Evolutionary conservation across 2,888 invertebrate genomes (phyloP).

Genomic region (Metallyticus violacea): DNA sequence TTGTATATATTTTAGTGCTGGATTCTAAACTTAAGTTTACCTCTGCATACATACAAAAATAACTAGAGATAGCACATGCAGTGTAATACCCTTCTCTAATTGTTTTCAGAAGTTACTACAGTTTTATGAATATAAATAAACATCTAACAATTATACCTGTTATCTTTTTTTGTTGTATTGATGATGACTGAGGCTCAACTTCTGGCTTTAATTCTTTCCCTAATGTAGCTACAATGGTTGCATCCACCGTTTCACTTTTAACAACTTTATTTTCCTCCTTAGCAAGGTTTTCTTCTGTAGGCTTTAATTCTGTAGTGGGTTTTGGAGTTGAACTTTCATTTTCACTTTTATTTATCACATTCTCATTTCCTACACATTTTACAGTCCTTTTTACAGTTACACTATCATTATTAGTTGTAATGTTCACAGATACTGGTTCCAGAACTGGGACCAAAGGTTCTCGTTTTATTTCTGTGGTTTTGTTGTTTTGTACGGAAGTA

Average conservation of each 20-base stretch:
- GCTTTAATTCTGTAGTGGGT: background rate
- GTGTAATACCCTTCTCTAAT: too few relatives aligned
- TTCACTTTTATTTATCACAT: background rate
- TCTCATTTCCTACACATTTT: background rate
- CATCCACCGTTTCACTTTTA: background rate
- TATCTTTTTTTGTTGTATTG: background rate
- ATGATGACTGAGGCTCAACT: background rate
- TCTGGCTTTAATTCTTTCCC: background rate
- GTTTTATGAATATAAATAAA: too few relatives aligned
- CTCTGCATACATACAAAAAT: too few relatives aligned
- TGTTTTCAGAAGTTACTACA: too few relatives aligned
- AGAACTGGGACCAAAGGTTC: background rate
- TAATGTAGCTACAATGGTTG: background rate
- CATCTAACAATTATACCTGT: background rate
- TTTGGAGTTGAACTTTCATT: background rate
- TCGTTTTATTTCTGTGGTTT: background rate
- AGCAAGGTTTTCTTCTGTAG: background rate
- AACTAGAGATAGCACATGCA: too few relatives aligned
- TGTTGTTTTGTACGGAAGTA: background rate
- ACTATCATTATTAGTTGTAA: background rate
- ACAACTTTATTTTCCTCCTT: background rate
- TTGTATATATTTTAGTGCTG: too few relatives aligned
- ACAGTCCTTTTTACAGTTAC: slow-evolving; percentile 16
- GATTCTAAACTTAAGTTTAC: too few relatives aligned
- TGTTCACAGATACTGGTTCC: slow-evolving; percentile 11